phyloP scores from a whole-genome alignment of 1,140 invertebrate genomes.

The Tetramorium parvispinum region DNA sequence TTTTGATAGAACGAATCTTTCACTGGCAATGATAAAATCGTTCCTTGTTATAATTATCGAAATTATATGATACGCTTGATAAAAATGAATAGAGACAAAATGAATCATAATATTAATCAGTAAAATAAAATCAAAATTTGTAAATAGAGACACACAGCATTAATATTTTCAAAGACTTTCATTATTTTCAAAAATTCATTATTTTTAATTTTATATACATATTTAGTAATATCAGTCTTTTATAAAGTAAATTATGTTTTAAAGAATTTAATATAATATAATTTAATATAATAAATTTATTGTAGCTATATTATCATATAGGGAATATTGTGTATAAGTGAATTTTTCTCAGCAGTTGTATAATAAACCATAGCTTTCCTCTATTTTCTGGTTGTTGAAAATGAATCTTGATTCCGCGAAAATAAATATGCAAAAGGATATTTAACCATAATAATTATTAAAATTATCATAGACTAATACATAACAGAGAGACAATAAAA shows the following conservation, averaged over 20 bases:
- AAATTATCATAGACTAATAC: background rate
- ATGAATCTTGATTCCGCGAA: background rate
- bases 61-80: background rate
- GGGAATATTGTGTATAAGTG: background rate
- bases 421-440: background rate
- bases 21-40: background rate
- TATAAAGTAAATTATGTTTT: background rate
- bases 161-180: background rate
- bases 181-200: background rate
- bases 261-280: background rate
- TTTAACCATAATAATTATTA: background rate
- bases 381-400: background rate
- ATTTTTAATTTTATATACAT: background rate
- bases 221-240: background rate
- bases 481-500: background rate
- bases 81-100: background rate
- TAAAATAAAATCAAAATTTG: background rate
- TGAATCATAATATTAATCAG: background rate
- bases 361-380: background rate
- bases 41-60: background rate
- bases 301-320: background rate
- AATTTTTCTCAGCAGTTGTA: background rate
- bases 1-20: conserved; percentile 20
- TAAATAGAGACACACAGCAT: background rate
- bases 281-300: background rate